Evolutionary conservation across 2,797 vertebrate species (phyloP).

Genomic region (Eurystomus glaucurus): DNA sequence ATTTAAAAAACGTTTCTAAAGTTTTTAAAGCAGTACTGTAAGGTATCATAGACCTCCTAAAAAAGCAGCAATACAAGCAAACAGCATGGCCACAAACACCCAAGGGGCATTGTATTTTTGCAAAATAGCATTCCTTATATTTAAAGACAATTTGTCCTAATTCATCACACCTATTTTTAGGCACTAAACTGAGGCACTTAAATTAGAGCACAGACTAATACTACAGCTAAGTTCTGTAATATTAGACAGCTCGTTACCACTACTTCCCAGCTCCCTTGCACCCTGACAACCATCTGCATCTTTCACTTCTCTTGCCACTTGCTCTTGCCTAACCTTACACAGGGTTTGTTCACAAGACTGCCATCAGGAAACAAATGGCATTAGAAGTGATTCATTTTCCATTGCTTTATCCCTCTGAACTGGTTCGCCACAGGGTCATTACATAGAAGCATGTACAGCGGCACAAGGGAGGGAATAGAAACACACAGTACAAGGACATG

Average conservation of each 20-base stretch:
- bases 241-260: not conserved
- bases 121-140: not conserved
- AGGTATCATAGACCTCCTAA: rapidly evolving
- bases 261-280: not conserved
- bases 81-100: not conserved
- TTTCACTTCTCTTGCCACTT: not conserved
- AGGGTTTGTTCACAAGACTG: rapidly evolving
- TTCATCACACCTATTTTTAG: not conserved
- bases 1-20: not conserved
- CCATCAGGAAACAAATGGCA: not conserved
- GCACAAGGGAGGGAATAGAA: not conserved
- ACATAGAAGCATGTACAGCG: not conserved
- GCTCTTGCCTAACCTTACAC: not conserved
- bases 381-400: not conserved
- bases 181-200: not conserved
- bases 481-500: not conserved
- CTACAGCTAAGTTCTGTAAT: not conserved
- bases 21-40: not conserved
- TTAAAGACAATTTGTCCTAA: not conserved
- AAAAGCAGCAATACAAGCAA: not conserved
- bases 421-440: not conserved
- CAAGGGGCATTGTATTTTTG: rapidly evolving
- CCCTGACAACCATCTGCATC: rapidly evolving
- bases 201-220: not conserved
- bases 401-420: not conserved